These are phyloP conservation scores for Halcyon badia DNA, from an alignment of 2,797 vertebrate species.

Conservation along the genomic window DNA sequence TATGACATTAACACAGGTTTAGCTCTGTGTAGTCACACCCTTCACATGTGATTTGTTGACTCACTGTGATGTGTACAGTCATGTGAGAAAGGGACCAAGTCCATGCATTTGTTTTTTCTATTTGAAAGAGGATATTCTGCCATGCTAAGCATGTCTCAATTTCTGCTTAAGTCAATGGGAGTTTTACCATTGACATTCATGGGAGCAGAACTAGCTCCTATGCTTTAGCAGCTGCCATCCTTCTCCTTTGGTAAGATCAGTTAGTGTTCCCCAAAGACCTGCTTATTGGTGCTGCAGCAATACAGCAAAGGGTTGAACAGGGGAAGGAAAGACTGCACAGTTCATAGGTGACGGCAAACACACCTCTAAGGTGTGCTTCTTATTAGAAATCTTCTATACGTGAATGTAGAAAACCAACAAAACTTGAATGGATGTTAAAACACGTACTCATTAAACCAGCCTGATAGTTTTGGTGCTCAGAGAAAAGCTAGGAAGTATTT, in stretches of 20 bases:
- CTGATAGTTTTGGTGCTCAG: neutral
- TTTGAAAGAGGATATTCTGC: neutral
- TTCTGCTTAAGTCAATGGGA: neutral
- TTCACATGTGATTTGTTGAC: neutral
- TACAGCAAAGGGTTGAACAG: neutral
- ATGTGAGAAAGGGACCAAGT: neutral
- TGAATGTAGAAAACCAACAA: neutral
- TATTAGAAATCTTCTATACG: neutral
- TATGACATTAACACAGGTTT: neutral
- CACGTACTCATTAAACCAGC: neutral
- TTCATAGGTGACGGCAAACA: neutral
- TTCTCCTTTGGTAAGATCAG: neutral
- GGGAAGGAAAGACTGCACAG: neutral
- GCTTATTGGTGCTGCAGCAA: neutral
- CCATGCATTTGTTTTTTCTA: neutral
- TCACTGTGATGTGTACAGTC: neutral
- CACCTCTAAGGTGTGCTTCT: neutral
- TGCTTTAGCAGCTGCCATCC: neutral
- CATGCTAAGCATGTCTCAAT: neutral
- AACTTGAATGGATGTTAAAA: neutral
- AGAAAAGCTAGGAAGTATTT: neutral
- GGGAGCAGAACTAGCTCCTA: neutral
- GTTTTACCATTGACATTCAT: neutral
- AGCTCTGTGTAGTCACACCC: neutral
- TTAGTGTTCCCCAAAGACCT: neutral